A percentile compares a stretch with the other conserved stretches of the same genome.
Conservation (phyloP, 2,888 invertebrate species). For the Eilema griseolum region DNA sequence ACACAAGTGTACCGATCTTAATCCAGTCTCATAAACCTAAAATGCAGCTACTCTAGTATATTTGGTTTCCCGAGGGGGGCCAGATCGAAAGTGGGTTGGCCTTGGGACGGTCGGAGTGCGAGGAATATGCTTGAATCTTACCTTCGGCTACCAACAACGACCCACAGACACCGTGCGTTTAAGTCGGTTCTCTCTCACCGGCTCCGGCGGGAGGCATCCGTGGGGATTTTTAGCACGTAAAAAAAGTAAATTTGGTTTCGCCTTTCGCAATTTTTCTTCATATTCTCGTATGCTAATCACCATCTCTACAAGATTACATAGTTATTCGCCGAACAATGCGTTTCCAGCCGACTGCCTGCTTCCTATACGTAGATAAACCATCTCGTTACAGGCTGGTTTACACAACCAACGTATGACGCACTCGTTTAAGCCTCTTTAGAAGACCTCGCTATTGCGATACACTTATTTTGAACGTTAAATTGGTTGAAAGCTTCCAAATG, state of each 20-base stretch:
- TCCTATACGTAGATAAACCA: slow-evolving; percentile 4
- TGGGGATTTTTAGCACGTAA: too few species aligned
- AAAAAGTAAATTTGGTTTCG: background rate
- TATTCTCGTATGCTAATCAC: background rate
- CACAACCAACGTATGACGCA: slow-evolving; percentile 5
- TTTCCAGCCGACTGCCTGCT: slow-evolving; percentile 2
- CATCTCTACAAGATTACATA: background rate
- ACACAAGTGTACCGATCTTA: too few species aligned
- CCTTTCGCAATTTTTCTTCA: background rate
- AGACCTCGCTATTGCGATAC: background rate
- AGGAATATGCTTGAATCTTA: too few species aligned
- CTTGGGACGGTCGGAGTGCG: too few species aligned
- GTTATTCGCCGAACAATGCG: background rate
- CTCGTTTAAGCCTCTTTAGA: slow-evolving; percentile 10
- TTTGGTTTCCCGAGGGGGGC: too few species aligned
- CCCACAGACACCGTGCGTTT: too few species aligned
- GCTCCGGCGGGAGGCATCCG: too few species aligned
- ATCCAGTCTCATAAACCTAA: too few species aligned
- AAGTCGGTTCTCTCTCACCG: too few species aligned
- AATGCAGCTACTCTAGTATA: too few species aligned
- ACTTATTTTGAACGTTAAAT: background rate
- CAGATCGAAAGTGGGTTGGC: too few species aligned
- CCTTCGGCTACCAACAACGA: too few species aligned
- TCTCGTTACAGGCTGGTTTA: slow-evolving; percentile 17
- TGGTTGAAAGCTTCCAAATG: background rate